Percentiles rank a stretch among this genome's conserved stretches.
Conservation (phyloP, 2,888 invertebrate species). For the Saturnia pavonia region DNA sequence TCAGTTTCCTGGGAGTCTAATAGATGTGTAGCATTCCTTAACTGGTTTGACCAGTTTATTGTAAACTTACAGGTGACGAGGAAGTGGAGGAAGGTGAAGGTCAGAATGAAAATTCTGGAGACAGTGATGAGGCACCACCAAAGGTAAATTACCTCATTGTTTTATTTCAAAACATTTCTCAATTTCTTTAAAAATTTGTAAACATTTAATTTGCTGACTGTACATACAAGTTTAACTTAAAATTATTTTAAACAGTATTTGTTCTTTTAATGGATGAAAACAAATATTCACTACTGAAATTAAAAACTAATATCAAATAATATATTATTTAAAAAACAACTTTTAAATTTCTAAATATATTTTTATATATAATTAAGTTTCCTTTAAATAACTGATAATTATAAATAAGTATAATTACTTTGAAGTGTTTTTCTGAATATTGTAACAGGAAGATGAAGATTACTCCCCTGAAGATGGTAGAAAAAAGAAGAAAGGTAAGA, state of each 20-base stretch:
- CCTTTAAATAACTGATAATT: no score
- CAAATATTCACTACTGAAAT: no score
- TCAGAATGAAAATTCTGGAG: conserved; percentile 87
- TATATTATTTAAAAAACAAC: background rate
- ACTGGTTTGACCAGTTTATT: conserved; percentile 73
- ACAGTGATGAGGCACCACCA: conserved; percentile 86
- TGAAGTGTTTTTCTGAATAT: background rate
- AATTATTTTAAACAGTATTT: background rate
- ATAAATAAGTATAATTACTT: background rate
- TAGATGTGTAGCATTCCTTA: conserved; percentile 50
- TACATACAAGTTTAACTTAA: conserved; percentile 12
- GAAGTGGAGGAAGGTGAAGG: conserved; percentile 86
- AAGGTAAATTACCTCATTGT: conserved; percentile 64
- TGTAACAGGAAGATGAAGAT: conserved; percentile 89
- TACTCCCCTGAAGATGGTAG: conserved; percentile 92
- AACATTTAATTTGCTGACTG: conserved; percentile 29
- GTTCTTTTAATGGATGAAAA: background rate
- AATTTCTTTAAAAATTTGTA: conserved; percentile 25
- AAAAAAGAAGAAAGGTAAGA: conserved; percentile 96
- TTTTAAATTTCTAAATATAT: background rate
- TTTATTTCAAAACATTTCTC: conserved; percentile 13
- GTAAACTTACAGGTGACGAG: conserved; percentile 83
- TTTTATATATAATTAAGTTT: no score
- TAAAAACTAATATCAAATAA: no score
- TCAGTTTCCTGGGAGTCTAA: conserved; percentile 47